Percentiles rank a stretch among this genome's conserved stretches.
These are phyloP conservation scores for Diadema setosum DNA, from an alignment of 35 echinoderm and acorn worm species.

Conservation along the genomic window DNA sequence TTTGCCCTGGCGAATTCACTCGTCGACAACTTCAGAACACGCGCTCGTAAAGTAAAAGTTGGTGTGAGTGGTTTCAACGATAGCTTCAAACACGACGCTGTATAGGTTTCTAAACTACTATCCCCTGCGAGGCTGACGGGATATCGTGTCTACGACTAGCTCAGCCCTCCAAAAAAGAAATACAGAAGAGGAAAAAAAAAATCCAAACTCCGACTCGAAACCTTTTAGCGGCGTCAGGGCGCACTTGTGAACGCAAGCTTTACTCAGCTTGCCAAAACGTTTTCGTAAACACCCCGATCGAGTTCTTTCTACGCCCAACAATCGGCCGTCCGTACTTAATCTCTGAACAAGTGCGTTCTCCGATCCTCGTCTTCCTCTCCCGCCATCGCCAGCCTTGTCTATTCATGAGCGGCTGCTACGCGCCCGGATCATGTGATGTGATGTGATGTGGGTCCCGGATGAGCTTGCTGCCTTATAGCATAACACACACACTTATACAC, in stretches of 20 bases:
- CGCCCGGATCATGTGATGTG: too few species aligned
- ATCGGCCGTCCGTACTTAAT: background rate
- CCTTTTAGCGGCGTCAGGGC: background rate
- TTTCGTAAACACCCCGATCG: background rate
- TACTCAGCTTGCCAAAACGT: constrained; percentile 5
- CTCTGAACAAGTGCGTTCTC: background rate
- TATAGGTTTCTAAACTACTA: background rate
- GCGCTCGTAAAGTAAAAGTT: background rate
- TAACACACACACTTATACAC: too few species aligned
- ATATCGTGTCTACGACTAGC: background rate
- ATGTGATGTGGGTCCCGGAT: too few species aligned
- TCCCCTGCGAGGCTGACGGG: background rate
- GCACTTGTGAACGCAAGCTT: background rate
- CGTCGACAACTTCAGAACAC: too few species aligned
- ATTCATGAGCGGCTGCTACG: constrained; percentile 14
- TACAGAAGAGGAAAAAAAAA: too few species aligned
- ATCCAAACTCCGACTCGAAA: too few species aligned
- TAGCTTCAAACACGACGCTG: background rate
- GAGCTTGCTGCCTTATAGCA: too few species aligned
- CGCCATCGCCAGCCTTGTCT: background rate
- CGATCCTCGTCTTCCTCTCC: background rate
- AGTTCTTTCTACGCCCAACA: background rate
- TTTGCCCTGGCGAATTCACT: too few species aligned
- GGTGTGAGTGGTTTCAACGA: background rate
- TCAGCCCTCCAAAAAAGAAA: background rate